These are phyloP conservation scores for Hydrotaea cyrtoneurina DNA, from an alignment of 2,888 invertebrate genomes.

Conservation along the genomic window DNA sequence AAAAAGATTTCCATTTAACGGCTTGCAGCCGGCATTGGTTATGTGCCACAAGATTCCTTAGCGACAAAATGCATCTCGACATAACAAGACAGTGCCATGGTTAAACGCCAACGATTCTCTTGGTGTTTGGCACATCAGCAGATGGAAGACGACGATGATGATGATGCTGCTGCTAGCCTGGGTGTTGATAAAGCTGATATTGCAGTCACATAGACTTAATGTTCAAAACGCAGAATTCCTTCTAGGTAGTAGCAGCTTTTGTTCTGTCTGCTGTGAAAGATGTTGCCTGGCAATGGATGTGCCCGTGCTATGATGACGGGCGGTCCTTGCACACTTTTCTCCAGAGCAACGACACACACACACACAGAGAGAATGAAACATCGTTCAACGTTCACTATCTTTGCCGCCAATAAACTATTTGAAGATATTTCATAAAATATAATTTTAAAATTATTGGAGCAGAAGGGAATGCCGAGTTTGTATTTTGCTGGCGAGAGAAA, in stretches of 20 bases:
- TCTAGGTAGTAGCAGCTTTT: background rate
- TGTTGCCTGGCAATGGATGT: background rate
- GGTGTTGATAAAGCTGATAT: background rate
- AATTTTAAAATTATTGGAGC: conserved; percentile 65
- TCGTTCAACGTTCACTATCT: conserved; percentile 49
- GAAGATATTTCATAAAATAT: conserved; percentile 60
- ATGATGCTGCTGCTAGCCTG: conserved; percentile 8
- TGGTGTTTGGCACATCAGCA: background rate
- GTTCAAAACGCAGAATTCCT: conserved; percentile 36
- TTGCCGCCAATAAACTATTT: conserved; percentile 65
- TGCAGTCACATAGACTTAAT: conserved; percentile 57
- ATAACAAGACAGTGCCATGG: conserved; percentile 9
- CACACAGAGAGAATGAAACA: background rate
- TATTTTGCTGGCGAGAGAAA: background rate
- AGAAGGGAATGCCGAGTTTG: conserved; percentile 38
- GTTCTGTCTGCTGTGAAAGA: conserved; percentile 7
- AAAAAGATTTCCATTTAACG: conserved; percentile 49
- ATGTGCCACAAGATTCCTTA: background rate
- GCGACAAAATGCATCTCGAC: background rate
- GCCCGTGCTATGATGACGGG: background rate
- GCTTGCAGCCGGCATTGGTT: background rate
- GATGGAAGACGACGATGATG: conserved; percentile 15
- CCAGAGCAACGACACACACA: background rate
- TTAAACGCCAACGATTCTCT: background rate
- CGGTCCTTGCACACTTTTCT: background rate